Evolutionary conservation across 2,888 invertebrate genomes (phyloP).

Genomic region (Cantharis nigra): DNA sequence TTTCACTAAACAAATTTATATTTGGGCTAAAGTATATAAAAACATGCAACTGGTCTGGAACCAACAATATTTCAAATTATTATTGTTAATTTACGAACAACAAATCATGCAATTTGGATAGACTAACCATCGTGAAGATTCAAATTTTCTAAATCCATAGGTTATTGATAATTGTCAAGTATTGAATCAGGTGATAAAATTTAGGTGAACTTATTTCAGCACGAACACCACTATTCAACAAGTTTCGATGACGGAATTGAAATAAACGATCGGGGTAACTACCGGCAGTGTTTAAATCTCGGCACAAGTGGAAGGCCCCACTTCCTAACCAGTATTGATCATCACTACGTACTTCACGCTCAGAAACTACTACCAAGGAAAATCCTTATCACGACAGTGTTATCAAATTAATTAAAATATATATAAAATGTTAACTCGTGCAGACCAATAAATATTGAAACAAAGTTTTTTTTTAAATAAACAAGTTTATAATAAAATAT

Average conservation of each 20-base stretch:
- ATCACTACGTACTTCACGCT: conserved; percentile 13
- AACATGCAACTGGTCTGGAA: too few relatives aligned
- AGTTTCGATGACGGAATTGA: conserved; percentile 9
- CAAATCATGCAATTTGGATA: background rate
- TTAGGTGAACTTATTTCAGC: background rate
- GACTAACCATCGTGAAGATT: background rate
- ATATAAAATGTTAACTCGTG: too few relatives aligned
- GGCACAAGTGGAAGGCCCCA: conserved; percentile 28
- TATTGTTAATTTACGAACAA: background rate
- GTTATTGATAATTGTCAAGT: background rate
- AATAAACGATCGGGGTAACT: conserved; percentile 18
- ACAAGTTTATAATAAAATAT: too few relatives aligned
- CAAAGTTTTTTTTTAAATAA: too few relatives aligned
- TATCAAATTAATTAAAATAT: background rate
- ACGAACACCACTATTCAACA: conserved; percentile 6
- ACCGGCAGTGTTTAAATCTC: conserved; percentile 29
- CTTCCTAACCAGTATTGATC: conserved; percentile 28
- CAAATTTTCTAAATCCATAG: background rate
- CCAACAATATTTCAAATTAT: background rate
- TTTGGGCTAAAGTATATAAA: too few relatives aligned
- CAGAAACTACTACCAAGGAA: conserved; percentile 20
- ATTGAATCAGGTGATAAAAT: background rate
- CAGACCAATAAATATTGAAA: too few relatives aligned
- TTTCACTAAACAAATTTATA: too few relatives aligned
- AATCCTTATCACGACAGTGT: conserved; percentile 7